Percentiles rank a stretch among this genome's conserved stretches.
phyloP scores from a whole-genome alignment of 2,113 vertebrate genomes.

The Mesitornis unicolor region DNA sequence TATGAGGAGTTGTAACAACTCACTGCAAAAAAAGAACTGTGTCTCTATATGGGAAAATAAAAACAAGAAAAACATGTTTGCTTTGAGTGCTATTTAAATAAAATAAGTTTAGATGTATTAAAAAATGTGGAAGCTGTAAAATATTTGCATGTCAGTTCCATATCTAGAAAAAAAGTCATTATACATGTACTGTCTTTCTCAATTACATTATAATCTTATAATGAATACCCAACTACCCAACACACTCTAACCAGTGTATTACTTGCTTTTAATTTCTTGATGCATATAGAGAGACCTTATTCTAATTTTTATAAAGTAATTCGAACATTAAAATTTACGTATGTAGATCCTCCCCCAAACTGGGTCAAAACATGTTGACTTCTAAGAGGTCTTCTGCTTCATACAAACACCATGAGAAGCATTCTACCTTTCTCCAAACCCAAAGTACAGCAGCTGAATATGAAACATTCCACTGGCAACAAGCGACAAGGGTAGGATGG shows the following conservation, averaged over 20 bases:
- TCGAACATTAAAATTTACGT: neutral
- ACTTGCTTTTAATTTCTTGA: neutral
- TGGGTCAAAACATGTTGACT: neutral
- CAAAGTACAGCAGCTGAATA: neutral
- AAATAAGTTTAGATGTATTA: neutral
- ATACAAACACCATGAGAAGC: neutral
- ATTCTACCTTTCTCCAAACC: neutral
- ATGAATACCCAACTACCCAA: neutral
- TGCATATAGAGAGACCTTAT: neutral
- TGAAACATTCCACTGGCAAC: neutral
- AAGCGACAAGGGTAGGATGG: fast-evolving
- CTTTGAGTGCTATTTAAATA: neutral
- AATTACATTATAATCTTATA: neutral
- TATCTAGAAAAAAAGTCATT: neutral
- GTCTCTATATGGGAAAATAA: neutral
- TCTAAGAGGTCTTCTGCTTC: neutral
- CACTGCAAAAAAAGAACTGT: neutral
- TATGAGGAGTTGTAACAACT: neutral
- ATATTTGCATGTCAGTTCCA: neutral
- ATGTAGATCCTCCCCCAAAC: neutral
- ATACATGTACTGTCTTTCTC: neutral
- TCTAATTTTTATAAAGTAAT: neutral
- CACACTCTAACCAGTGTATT: neutral
- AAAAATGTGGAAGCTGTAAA: neutral
- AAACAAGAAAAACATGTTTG: neutral